These are phyloP conservation scores for Neuroterus valhalla DNA, from an alignment of 1,140 invertebrate genomes.

Conservation along the genomic window DNA sequence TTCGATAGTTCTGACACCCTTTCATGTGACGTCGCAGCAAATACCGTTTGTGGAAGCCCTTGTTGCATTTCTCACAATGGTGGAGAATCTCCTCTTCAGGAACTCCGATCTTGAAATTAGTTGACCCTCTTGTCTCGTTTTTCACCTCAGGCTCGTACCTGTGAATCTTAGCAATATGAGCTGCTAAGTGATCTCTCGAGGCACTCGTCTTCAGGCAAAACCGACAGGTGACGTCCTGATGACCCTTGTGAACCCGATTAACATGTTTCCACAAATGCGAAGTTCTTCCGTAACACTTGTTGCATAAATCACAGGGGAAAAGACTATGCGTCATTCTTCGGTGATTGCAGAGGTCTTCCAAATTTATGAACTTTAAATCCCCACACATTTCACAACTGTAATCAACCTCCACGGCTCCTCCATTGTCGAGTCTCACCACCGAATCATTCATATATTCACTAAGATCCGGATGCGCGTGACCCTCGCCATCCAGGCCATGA, in stretches of 20 bases:
- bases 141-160: slow-evolving; percentile 70
- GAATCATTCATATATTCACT: slow-evolving; percentile 41
- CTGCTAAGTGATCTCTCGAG: slow-evolving; percentile 77
- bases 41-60: slow-evolving; percentile 76
- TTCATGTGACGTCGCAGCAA: slow-evolving; percentile 77
- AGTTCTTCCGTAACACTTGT: slow-evolving; percentile 79
- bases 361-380: slow-evolving; percentile 68
- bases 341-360: slow-evolving; percentile 77
- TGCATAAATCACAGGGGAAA: slow-evolving; percentile 79
- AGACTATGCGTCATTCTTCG: slow-evolving; percentile 75
- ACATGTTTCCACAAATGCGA: slow-evolving; percentile 81
- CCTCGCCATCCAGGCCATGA: slow-evolving; percentile 66
- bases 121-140: slow-evolving; percentile 48
- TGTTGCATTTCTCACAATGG: slow-evolving; percentile 76
- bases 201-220: slow-evolving; percentile 78
- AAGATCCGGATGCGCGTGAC: slow-evolving; percentile 29
- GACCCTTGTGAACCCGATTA: slow-evolving; percentile 78
- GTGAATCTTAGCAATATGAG: slow-evolving; percentile 79
- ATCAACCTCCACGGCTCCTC: slow-evolving; percentile 49
- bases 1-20: slow-evolving; percentile 76
- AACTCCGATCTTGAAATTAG: slow-evolving; percentile 55
- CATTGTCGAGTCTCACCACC: slow-evolving; percentile 33
- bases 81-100: slow-evolving; percentile 72
- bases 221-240: slow-evolving; percentile 78
- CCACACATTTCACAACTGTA: slow-evolving; percentile 72